These are phyloP conservation scores for Drosophila picticornis DNA, from an alignment of 2,888 invertebrate genomes.

Conservation along the genomic window DNA sequence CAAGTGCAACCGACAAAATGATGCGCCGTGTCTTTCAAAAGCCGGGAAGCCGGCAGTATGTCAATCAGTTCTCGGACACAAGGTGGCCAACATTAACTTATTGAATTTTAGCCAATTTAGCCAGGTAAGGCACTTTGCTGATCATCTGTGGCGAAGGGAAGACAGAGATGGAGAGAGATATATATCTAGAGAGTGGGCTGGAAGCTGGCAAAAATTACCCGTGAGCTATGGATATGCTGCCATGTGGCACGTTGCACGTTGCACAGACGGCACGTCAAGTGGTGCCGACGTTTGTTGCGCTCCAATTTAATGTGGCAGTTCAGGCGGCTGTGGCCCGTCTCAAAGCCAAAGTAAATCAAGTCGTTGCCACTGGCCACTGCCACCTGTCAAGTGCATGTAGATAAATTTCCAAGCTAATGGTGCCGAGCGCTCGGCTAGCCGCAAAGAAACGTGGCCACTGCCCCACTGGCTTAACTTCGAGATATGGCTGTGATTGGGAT, in stretches of 20 bases:
- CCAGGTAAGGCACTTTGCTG: slow-evolving; percentile 61
- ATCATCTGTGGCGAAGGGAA: slow-evolving; percentile 20
- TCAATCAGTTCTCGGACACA: slow-evolving; percentile 45
- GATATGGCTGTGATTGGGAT: slow-evolving; percentile 31
- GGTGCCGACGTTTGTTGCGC: slow-evolving; percentile 56
- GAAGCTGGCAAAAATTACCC: slow-evolving; percentile 58
- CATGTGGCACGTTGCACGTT: slow-evolving; percentile 9
- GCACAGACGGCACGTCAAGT: slow-evolving; percentile 56
- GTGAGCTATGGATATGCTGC: slow-evolving; percentile 46
- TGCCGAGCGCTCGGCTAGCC: slow-evolving; percentile 61
- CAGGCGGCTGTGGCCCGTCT: slow-evolving; percentile 10
- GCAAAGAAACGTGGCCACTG: slow-evolving; percentile 56
- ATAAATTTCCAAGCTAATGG: slow-evolving; percentile 76
- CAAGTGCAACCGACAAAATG: slow-evolving; percentile 57
- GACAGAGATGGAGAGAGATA: background rate
- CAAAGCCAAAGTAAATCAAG: slow-evolving; percentile 67
- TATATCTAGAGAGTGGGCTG: background rate
- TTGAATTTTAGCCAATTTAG: slow-evolving; percentile 78
- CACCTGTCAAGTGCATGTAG: slow-evolving; percentile 81
- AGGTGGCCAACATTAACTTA: slow-evolving; percentile 73
- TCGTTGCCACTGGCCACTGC: slow-evolving; percentile 42
- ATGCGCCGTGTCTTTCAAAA: slow-evolving; percentile 5
- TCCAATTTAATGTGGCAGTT: slow-evolving; percentile 77
- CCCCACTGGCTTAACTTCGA: slow-evolving; percentile 18
- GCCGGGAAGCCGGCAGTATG: slow-evolving; percentile 48